Evolutionary conservation across 2,797 vertebrate genomes (phyloP), one percentile per base, ranked within the genome.

Genomic region (Trematomus bernacchii): DNA sequence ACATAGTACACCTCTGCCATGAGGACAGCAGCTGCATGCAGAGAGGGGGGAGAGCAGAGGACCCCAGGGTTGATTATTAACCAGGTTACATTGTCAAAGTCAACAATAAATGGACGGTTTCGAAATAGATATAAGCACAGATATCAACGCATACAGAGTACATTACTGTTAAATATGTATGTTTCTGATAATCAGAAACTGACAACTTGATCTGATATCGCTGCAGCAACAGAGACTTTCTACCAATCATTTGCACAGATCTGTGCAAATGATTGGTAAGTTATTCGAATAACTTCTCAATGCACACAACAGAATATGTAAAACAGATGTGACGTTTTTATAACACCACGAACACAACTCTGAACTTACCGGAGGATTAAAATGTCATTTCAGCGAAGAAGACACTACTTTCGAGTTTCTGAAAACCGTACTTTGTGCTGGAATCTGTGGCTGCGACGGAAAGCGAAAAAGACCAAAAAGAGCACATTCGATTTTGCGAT

Each of bases 1-100:
- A 99, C 90, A 0, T 97, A 99, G 79, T 91, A 99, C 4, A 80
- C 30, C 65, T 92, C 89, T 0, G 77, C 88, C 91, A 93, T 93
- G 63, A 57, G 74, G 59, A 16, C 30, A 2, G 0, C 1, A 37
- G 59, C 71, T 68, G 65, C 2, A 43, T 1, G 55, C 1, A 44
- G 10, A 14, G 23, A 23, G n/a, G 11, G 46, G 18, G 27, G 13
- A 8, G 44, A 6, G 43, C 16, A 37, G n/a, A 15, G n/a, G 10
- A 37, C 3, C 5, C 10, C 8, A 15, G 5, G n/a, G 67, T 44
- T 50, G 52, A 75, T 71, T 5, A 79, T 80, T 76, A 69, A 85
- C 70, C 70, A 55, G 57, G 47, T 11, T 63, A 3, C 12, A 57
- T 21, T 1, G 61, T 13, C 54, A 44, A 1, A 10, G 64, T 73